A percentile compares a stretch with the other conserved stretches of the same genome.
Conservation (phyloP, 1,140 invertebrate species). For the Macrosteles quadrilineatus region DNA sequence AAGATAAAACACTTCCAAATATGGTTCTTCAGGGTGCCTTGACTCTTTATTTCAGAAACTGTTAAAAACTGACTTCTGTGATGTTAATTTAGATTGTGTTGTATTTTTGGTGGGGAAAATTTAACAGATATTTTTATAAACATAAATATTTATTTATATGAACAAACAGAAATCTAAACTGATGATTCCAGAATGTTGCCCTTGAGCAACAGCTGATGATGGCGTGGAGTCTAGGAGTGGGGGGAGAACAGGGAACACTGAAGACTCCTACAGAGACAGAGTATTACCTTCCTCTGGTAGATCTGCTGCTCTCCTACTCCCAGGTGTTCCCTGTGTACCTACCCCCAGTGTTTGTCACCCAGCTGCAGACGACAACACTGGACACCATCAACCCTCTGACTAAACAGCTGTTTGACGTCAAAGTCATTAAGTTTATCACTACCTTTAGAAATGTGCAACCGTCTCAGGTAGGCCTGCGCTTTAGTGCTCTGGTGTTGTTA, state of each 20-base stretch:
- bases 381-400: background rate
- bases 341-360: background rate
- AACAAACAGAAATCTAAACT: too few species aligned
- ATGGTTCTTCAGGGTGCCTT: too few species aligned
- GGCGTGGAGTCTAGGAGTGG: constrained; percentile 5
- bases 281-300: constrained; percentile 3
- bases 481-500: too few species aligned
- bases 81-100: too few species aligned
- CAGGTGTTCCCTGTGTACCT: constrained; percentile 4
- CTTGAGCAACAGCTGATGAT: constrained; percentile 6
- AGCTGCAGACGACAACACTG: background rate
- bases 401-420: background rate
- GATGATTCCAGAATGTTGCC: background rate
- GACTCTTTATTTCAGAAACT: too few species aligned
- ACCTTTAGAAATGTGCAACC: background rate
- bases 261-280: background rate
- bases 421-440: background rate
- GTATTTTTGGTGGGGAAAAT: too few species aligned
- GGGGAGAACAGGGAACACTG: background rate
- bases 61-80: too few species aligned
- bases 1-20: too few species aligned
- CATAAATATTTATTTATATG: too few species aligned
- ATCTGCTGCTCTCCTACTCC: constrained; percentile 6
- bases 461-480: constrained; percentile 3
- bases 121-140: too few species aligned